phyloP scores from a whole-genome alignment of 2,888 invertebrate species.

The Pseudococcus jackbeardsleyi region DNA sequence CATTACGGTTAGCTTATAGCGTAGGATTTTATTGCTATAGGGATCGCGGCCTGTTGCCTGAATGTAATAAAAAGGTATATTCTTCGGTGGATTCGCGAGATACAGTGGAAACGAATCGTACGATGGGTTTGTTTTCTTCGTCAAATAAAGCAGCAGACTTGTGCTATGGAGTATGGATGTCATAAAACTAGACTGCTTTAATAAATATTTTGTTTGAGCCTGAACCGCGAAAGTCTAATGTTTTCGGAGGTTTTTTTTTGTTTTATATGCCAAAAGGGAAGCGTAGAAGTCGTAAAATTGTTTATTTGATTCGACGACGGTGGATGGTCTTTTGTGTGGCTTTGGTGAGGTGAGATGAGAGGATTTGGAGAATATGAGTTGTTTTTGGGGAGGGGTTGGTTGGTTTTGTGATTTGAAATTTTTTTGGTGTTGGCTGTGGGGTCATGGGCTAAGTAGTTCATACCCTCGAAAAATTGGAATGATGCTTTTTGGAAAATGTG shows the following conservation, averaged over 20 bases:
- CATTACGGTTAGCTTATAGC: background rate
- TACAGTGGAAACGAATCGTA: background rate
- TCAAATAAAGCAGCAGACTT: background rate
- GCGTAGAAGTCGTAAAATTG: background rate
- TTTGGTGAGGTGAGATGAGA: background rate
- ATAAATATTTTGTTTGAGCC: slow-evolving; percentile 7
- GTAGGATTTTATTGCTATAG: background rate
- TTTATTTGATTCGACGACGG: background rate
- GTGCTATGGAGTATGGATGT: background rate
- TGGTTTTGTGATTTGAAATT: no score
- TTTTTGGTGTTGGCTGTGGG: no score
- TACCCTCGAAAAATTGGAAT: no score
- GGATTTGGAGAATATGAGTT: no score
- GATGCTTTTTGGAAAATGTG: no score
- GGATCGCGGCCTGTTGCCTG: background rate
- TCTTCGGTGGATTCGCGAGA: background rate
- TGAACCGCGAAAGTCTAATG: background rate
- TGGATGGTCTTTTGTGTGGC: background rate
- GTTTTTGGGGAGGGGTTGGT: no score
- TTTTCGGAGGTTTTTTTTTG: background rate
- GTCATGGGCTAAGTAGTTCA: no score
- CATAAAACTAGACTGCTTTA: slow-evolving; percentile 1
- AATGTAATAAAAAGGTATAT: background rate
- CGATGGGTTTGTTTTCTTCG: background rate
- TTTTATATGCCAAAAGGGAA: background rate